Conservation (phyloP, 2,888 invertebrate genomes). For the Plagodis pulveraria region DNA sequence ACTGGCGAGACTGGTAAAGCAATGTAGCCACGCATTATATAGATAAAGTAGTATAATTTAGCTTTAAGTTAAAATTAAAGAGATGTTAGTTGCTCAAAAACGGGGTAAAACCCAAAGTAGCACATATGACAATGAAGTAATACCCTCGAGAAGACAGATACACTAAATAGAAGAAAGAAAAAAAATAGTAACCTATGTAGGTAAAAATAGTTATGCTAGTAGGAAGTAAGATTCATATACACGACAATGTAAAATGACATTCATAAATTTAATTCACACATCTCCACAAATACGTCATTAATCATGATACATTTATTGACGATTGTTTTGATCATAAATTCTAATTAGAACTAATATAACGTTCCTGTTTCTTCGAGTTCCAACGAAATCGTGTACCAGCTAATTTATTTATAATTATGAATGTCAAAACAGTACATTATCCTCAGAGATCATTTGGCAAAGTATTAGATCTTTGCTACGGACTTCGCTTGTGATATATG, state of each 20-base stretch:
- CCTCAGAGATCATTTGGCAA: constrained; percentile 20
- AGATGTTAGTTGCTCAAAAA: too few species aligned
- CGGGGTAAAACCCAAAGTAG: too few species aligned
- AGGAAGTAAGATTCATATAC: background rate
- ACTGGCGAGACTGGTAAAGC: too few species aligned
- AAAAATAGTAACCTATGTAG: too few species aligned
- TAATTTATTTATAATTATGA: constrained; percentile 10
- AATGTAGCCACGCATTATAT: too few species aligned
- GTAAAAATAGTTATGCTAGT: too few species aligned
- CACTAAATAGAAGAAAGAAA: too few species aligned
- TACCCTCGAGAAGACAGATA: too few species aligned
- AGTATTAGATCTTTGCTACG: constrained; percentile 1
- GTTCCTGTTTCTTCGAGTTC: constrained; percentile 5
- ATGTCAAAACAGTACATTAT: constrained; percentile 5
- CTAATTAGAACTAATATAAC: background rate
- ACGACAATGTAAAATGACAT: background rate
- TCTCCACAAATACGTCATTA: background rate
- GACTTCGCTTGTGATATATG: background rate
- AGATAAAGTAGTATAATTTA: too few species aligned
- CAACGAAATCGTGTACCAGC: constrained; percentile 5
- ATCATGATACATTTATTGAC: background rate
- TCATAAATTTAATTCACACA: background rate
- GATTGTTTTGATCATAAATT: constrained; percentile 14
- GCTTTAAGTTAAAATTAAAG: too few species aligned
- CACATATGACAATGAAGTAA: too few species aligned